These are phyloP conservation scores for Xylocopa sonorina DNA, from an alignment of 1,140 invertebrate genomes.

Conservation along the genomic window DNA sequence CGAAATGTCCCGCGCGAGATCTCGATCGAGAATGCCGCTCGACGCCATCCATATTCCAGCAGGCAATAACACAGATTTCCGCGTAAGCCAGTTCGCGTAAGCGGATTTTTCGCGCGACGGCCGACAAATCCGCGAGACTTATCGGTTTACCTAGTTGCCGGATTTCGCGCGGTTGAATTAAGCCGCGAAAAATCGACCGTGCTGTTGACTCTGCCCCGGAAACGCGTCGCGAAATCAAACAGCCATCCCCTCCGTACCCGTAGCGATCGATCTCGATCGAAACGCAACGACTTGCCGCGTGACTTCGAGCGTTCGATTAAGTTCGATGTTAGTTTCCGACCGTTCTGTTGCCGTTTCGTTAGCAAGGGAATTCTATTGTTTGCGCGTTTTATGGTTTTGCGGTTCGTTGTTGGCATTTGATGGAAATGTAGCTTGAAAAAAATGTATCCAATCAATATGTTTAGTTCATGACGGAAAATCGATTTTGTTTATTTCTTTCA, in stretches of 20 bases:
- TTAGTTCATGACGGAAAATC: no score
- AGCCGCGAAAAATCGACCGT: slow-evolving; percentile 55
- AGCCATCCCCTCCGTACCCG: not conserved
- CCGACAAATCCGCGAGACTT: slow-evolving; percentile 60
- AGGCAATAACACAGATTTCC: slow-evolving; percentile 54
- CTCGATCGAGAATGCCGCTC: slow-evolving; percentile 18
- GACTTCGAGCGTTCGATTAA: no score
- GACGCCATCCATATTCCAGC: slow-evolving; percentile 57
- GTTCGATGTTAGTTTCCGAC: no score
- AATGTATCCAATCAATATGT: no score
- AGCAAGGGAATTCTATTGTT: no score
- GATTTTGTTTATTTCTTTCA: no score
- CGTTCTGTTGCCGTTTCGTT: no score
- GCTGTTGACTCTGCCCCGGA: slow-evolving; percentile 46
- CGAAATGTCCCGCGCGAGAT: slow-evolving; percentile 46
- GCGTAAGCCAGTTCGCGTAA: slow-evolving; percentile 52
- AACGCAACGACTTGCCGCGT: not conserved
- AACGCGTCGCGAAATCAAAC: slow-evolving; percentile 21
- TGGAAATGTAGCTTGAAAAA: no score
- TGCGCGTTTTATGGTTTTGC: no score
- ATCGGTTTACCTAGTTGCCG: slow-evolving; percentile 62
- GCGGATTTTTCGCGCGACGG: slow-evolving; percentile 60
- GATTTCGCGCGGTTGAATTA: slow-evolving; percentile 53
- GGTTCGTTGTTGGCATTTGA: no score
- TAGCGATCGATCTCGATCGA: not conserved